Evolutionary conservation across 2,888 invertebrate species (phyloP), one percentile per base, ranked within the genome.

Genomic region (Hydraecia micacea): DNA sequence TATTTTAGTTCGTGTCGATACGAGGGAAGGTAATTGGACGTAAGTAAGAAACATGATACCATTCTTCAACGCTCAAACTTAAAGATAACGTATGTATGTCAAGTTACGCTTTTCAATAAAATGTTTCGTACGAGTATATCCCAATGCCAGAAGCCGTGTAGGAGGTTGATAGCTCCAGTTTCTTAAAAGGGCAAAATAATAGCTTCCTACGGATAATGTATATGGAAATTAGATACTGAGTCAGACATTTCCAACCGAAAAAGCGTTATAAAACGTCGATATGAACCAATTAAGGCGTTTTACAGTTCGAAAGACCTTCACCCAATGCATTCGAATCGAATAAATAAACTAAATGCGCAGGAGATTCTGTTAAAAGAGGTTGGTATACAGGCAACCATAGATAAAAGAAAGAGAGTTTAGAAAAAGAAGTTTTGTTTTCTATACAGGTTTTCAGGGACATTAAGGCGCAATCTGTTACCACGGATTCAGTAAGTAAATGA

Each of bases 291-390:
- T 81, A 66, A 63, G 79, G 69, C 55, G 25, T 73, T 79, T 75
- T 65, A 75, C 74, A 42, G 76, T 72, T 52, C 28, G 9, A 58
- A 55, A 66, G 72, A 70, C 88, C 88, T 42, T 88, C 82, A 74
- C 80, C 75, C 70, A 60, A 75, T 49, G n/a, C 21, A 9, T 75
- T 68, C 39, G 65, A 72, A 49, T 52, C 36, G 67, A 52, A 60
- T 52, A 66, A 60, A 15, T 77, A 7, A 46, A 25, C 5, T 55
- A 70, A 70, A 65, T 79, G 71, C 55, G 72, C 72, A 79, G n/a
- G 25, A 46, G 49, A 28, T 65, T 65, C 32, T n/a, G 49, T n/a
- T 60, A 32, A 77, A 58, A 39, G 46, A 76, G 15, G 3, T 49
- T 25, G 1, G 25, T 42, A 39, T 39, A 21, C 25, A n/a, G 13